phyloP scores from a whole-genome alignment of 2,888 invertebrate genomes.

The Limnephilus lunatus region DNA sequence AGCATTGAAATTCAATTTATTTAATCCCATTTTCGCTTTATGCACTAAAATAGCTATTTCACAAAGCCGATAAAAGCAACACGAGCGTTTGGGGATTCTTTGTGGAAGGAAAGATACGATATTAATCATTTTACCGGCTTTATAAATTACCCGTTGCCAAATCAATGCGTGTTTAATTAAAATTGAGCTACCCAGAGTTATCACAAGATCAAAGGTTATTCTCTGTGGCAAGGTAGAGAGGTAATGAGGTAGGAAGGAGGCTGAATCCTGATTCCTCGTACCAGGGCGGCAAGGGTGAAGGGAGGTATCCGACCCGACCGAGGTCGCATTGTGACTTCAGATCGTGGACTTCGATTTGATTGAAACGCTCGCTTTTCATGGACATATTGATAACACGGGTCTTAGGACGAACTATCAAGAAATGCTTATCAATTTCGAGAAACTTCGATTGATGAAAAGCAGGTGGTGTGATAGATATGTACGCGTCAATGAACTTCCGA shows the following conservation, averaged over 20 bases:
- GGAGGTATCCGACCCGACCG: background rate
- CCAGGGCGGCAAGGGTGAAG: background rate
- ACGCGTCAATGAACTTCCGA: background rate
- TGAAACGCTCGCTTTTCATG: background rate
- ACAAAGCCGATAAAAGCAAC: constrained; percentile 27
- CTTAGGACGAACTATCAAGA: background rate
- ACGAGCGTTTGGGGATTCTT: constrained; percentile 16
- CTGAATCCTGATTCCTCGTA: background rate
- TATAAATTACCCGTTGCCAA: background rate
- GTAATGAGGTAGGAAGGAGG: background rate
- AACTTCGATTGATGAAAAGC: constrained; percentile 2
- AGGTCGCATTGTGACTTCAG: background rate
- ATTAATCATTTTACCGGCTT: background rate
- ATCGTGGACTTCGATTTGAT: background rate
- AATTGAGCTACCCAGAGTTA: constrained; percentile 10
- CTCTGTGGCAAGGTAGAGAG: background rate
- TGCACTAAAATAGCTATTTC: constrained; percentile 25
- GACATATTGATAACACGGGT: background rate
- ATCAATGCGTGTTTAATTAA: constrained; percentile 42
- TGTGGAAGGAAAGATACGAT: background rate
- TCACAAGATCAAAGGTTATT: constrained; percentile 26
- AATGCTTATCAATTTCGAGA: background rate
- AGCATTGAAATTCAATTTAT: background rate
- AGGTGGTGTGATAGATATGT: background rate
- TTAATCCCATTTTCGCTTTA: background rate